Base-by-base conservation (phyloP, 2,113 vertebrate genomes). In the Sprattus sprattus region DNA sequence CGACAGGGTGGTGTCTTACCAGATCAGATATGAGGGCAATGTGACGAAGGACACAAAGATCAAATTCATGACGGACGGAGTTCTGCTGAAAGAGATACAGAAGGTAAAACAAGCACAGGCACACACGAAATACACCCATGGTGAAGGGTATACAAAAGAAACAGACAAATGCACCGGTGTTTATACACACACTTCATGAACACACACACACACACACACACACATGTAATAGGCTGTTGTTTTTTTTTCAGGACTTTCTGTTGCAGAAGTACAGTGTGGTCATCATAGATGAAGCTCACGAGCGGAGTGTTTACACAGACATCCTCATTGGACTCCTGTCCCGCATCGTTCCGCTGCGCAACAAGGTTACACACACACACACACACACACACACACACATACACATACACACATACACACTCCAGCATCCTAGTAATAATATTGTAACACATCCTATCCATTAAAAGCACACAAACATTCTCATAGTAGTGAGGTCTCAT, bases 51-150 rank as follows among this genome's bases (percentile, higher is more conserved):
- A 99, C 44, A 99, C 98, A 0, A 97, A 94, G 85, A 97, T 99
- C 90, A 99, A 99, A 93, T 99, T 99, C 93, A 98, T 99, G 98
- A 99, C 98, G 0, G 98, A 99, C 0, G 98, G 98, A 0, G 97
- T 99, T 64, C 89, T 99, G 82, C 94, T 99, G 85, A 99, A 98
- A 87, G 98, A 99, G 91, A 95, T 99, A 86, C 98, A 99, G 93
- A 98, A 95, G 97, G 98, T 99, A 18, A 32, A 44, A 82, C 52
- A 18, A 22, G 32, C 45, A 16, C n/a, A 64, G 2, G n/a, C 18
- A 22, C 18, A 64, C 18, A 64, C 57, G 52, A 20, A 20, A 57
- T 1, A 57, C 15, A 57, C 52, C 18, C 6, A 60, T 22, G 6
- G 5, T 60, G 18, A 20, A 4, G 20, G 52, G 16, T 2, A 18